Percentiles rank a stretch among this genome's conserved stretches.
Conservation (phyloP, 1,140 invertebrate species). For the Drosophila sp. region DNA sequence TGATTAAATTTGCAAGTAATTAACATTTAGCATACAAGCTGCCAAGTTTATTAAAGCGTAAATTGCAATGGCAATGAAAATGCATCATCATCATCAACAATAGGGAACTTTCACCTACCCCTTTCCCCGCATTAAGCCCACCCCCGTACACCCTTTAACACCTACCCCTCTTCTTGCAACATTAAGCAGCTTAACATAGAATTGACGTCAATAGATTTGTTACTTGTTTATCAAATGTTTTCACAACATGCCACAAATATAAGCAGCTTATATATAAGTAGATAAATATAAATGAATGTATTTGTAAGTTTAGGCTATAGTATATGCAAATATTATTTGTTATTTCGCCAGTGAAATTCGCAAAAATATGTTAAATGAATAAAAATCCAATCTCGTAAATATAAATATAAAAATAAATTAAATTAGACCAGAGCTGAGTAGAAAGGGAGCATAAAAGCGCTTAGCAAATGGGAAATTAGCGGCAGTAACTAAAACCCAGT, state of each 20-base stretch:
- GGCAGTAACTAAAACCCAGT: conserved; percentile 64
- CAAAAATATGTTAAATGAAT: conserved; percentile 79
- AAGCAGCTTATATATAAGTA: conserved; percentile 61
- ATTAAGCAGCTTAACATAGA: conserved; percentile 61
- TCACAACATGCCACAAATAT: conserved; percentile 60
- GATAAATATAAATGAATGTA: conserved; percentile 27
- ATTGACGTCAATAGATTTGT: conserved; percentile 61
- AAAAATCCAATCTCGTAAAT: conserved; percentile 27
- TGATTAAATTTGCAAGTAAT: conserved; percentile 73
- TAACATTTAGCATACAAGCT: conserved; percentile 35
- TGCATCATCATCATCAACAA: conserved; percentile 32
- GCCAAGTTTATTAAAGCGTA: conserved; percentile 58
- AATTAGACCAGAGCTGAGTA: not conserved
- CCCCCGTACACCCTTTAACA: not conserved
- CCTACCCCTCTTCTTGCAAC: not conserved
- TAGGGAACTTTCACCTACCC: conserved; percentile 28
- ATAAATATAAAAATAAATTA: conserved; percentile 25
- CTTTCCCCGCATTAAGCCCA: conserved; percentile 3
- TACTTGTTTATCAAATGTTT: conserved; percentile 39
- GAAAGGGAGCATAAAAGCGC: conserved; percentile 8
- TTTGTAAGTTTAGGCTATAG: conserved; percentile 12
- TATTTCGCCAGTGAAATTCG: conserved; percentile 63
- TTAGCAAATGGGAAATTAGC: conserved; percentile 65
- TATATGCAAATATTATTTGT: conserved; percentile 64
- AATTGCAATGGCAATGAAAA: conserved; percentile 57